Evolutionary conservation across 2,113 vertebrate species (phyloP).

Genomic region (Nettapus auritus): DNA sequence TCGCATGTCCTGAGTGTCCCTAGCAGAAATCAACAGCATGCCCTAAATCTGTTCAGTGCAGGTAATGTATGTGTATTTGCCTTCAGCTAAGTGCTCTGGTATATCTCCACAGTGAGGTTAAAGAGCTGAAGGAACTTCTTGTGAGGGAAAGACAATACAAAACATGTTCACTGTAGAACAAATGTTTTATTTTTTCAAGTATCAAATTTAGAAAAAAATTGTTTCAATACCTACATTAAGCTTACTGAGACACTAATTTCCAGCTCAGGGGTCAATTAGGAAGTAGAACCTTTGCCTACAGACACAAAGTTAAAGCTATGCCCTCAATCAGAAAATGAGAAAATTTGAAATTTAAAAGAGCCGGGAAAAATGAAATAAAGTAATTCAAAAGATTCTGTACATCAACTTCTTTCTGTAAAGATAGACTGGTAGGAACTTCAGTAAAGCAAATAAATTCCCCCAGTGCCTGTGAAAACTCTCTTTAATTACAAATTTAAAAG

Average conservation of each 20-base stretch:
- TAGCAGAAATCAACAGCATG: neutral
- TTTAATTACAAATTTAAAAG: neutral
- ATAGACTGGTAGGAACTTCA: neutral
- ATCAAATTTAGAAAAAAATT: neutral
- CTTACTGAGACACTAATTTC: neutral
- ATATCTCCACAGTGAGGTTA: neutral
- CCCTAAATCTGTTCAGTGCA: neutral
- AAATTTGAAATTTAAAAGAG: neutral
- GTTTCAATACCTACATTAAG: neutral
- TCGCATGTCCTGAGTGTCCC: neutral
- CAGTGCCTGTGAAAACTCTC: neutral
- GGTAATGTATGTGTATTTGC: neutral
- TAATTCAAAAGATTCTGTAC: neutral
- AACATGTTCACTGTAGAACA: neutral
- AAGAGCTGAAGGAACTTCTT: neutral
- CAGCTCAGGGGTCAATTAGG: neutral
- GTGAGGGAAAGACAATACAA: neutral
- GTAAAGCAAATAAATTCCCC: neutral
- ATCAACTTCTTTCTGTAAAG: neutral
- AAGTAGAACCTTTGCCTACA: neutral
- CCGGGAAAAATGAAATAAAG: neutral
- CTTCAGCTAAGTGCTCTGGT: neutral
- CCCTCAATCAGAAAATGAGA: neutral
- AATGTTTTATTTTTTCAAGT: accelerated
- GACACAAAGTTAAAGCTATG: neutral